These are phyloP conservation scores for Dendrocincla fuliginosa DNA, from an alignment of 2,797 vertebrate genomes.

Conservation along the genomic window DNA sequence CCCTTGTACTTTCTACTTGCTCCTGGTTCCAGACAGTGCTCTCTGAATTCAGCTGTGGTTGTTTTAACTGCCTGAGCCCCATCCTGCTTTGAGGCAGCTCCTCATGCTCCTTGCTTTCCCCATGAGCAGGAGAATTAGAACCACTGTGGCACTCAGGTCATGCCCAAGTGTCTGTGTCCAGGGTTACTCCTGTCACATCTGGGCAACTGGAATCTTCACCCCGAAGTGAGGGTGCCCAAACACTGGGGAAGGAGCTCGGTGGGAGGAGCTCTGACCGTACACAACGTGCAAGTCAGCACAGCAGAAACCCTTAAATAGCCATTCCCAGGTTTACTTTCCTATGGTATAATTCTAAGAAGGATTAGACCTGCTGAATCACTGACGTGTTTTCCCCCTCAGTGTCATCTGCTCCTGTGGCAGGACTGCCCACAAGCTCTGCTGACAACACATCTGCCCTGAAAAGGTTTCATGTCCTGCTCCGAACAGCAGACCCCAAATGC, in stretches of 20 bases:
- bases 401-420: background rate
- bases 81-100: background rate
- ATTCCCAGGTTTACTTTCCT: background rate
- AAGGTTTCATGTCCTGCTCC: background rate
- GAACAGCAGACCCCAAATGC: background rate
- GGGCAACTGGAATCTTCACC: background rate
- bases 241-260: background rate
- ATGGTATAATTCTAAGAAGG: background rate
- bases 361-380: background rate
- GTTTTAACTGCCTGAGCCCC: background rate
- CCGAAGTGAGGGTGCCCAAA: background rate
- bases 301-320: background rate
- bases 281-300: background rate
- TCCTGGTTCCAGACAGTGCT: background rate
- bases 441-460: background rate
- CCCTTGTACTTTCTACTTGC: background rate
- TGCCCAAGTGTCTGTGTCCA: background rate
- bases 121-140: background rate
- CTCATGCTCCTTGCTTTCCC: background rate
- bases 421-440: background rate
- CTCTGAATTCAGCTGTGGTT: background rate
- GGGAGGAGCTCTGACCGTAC: background rate
- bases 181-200: background rate
- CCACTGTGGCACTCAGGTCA: background rate
- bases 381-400: background rate